Evolutionary conservation across 2,888 invertebrate genomes (phyloP), one percentile per base, ranked within the genome.

Genomic region (Harmothoe impar): DNA sequence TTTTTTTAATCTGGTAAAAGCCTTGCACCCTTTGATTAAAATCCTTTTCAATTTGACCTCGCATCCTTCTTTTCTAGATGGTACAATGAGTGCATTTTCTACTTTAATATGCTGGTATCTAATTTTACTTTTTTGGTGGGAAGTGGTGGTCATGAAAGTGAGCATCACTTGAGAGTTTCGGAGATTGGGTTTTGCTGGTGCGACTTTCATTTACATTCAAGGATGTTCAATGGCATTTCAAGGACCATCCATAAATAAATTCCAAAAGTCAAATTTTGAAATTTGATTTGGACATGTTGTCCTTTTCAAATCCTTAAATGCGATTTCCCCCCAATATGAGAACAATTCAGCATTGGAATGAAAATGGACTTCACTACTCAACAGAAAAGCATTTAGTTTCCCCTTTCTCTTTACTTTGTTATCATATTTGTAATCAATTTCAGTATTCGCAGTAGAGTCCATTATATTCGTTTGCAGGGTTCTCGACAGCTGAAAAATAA

Each of bases 401-500:
- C 25, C n/a, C 72, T 29, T 72, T 3, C 0, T 12, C 72, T 15
- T 29, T 72, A 72, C 3, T 29, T 7, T 72, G 25, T 1, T 3
- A 25, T 72, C 5, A 7, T 62, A 3, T 62, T 62, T 3, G 20
- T n/a, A 5, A 62, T 62, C 7, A 3, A 77, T 23, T 25, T 25
- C 62, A 62, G 3, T 77, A 31, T 31, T 17, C 31, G 25, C 77
- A n/a, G 62, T n/a, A 62, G 20, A 81, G n/a, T 81, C 35, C 25
- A 43, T 35, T 20, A 33, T 35, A 81, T 15, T 17, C 77, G 1
- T 1, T 17, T 35, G 81, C 81, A 33, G 0, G 20, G 52, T 86
- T 86, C 52, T 86, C 56, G 20, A 25, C 52, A 7, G 52, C 86
- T 86, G 86, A 86, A 86, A 86, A 20, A 25, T 0, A 86, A 84